Percentiles rank a stretch among this genome's conserved stretches.
phyloP scores from a whole-genome alignment of 1,140 invertebrate genomes.

The Drosophila saltans region DNA sequence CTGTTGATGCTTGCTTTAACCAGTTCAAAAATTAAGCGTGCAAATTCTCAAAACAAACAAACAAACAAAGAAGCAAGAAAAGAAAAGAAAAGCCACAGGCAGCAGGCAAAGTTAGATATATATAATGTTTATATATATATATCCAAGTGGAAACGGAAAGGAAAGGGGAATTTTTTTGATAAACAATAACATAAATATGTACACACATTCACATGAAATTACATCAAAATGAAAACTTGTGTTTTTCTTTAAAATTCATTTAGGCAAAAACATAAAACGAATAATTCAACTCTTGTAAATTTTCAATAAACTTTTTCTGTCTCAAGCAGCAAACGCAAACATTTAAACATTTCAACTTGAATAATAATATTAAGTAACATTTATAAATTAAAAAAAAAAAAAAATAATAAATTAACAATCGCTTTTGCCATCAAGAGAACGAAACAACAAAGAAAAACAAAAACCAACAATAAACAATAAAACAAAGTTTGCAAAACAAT shows the following conservation, averaged over 20 bases:
- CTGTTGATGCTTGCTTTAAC: conserved; percentile 15
- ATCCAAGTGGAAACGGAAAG: neutral
- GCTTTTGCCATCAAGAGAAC: conserved; percentile 50
- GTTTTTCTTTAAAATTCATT: conserved; percentile 47
- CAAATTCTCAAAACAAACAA: conserved; percentile 38
- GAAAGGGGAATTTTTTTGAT: neutral
- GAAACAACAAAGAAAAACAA: conserved; percentile 29
- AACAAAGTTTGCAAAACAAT: conserved; percentile 72
- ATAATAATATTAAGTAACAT: conserved; percentile 16
- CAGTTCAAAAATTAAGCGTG: conserved; percentile 43
- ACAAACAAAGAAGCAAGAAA: conserved; percentile 31
- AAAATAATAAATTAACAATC: conserved; percentile 26
- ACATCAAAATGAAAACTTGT: conserved; percentile 17
- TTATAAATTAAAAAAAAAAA: conserved; percentile 33
- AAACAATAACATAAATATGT: neutral
- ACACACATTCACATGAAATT: conserved; percentile 10
- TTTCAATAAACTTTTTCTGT: conserved; percentile 35
- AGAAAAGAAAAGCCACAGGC: conserved; percentile 11
- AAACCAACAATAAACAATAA: conserved; percentile 53
- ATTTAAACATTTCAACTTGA: conserved; percentile 37
- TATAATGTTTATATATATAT: neutral
- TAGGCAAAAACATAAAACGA: neutral
- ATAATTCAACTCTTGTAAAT: conserved; percentile 48
- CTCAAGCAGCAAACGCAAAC: conserved; percentile 42
- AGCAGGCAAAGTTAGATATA: conserved; percentile 8